phyloP scores from a whole-genome alignment of 2,797 vertebrate genomes.

The Spatula versicolor region DNA sequence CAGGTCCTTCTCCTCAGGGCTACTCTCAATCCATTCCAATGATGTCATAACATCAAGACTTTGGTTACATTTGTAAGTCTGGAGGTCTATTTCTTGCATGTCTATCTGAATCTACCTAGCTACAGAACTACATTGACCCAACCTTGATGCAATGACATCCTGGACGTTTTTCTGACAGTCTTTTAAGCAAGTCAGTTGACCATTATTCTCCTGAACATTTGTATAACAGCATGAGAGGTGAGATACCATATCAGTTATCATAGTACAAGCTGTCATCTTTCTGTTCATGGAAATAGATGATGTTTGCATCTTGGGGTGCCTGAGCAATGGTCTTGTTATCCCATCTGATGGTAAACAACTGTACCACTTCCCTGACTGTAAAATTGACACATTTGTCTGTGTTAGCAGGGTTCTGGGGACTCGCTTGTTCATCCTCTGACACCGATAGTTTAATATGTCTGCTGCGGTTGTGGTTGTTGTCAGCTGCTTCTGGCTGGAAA shows the following conservation, averaged over 20 bases:
- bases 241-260: background rate
- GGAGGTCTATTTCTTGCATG: background rate
- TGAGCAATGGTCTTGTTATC: conserved; percentile 17
- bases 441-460: background rate
- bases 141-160: background rate
- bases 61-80: background rate
- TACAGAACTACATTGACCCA: background rate
- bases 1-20: background rate
- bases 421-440: background rate
- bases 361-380: background rate
- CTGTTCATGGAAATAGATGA: background rate
- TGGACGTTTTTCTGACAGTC: background rate
- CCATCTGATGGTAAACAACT: conserved; percentile 16
- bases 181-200: background rate
- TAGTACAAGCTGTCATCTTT: conserved; percentile 36
- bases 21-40: background rate
- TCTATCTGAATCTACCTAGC: background rate
- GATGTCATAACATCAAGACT: background rate
- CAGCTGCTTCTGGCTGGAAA: background rate
- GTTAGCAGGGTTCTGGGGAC: background rate
- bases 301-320: conserved; percentile 18
- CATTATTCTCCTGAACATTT: background rate
- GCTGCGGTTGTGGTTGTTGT: background rate
- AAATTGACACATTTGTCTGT: accelerated
- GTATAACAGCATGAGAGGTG: background rate